Evolutionary conservation across 2,797 vertebrate species (phyloP), one percentile per base, ranked within the genome.

Genomic region (Anisognathus igniventris): DNA sequence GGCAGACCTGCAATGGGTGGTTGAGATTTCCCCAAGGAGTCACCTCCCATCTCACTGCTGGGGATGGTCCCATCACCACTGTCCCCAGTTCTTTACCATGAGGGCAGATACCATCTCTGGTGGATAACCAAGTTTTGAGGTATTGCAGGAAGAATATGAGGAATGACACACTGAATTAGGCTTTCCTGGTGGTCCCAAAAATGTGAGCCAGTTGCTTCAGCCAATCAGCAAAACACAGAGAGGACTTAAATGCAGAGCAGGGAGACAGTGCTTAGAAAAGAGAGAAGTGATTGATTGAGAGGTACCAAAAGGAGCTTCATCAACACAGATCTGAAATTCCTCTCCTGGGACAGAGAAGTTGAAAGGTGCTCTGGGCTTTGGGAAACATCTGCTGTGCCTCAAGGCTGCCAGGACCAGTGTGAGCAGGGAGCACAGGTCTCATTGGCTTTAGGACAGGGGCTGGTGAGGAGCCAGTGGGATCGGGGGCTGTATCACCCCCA

Each of bases 401-500:
- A 0, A 73, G 44, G 66, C 73, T 88, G 66, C 51, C 12, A 5
- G 72, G 73, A 33, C 23, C 31, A 4, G 31, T 0, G 1, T 2
- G 4, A n/a, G 24, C 31, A 39, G n/a, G 39, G 37, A 81, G 28
- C n/a, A 64, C 56, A 78, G 47, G 37, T 31, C 25, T 47, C 51
- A 12, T 0, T 31, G 25, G 54, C 44, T 50, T 68, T 30, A 64
- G 86, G 54, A 48, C 1, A 31, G 31, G 30, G 42, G 37, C n/a
- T 4, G 3, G 13, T 1, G 12, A 86, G 79, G 67, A 50, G 37
- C 31, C 39, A 12, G 42, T 23, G 64, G 19, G 17, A 22, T 2
- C 0, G 0, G 28, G 77, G 39, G 28, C 47, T 60, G 14, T 0
- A 0, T 16, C 56, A 61, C n/a, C 39, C 23, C 78, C 1, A 70